Conservation (phyloP, 2,888 invertebrate genomes). For the Oscheius sp. region DNA sequence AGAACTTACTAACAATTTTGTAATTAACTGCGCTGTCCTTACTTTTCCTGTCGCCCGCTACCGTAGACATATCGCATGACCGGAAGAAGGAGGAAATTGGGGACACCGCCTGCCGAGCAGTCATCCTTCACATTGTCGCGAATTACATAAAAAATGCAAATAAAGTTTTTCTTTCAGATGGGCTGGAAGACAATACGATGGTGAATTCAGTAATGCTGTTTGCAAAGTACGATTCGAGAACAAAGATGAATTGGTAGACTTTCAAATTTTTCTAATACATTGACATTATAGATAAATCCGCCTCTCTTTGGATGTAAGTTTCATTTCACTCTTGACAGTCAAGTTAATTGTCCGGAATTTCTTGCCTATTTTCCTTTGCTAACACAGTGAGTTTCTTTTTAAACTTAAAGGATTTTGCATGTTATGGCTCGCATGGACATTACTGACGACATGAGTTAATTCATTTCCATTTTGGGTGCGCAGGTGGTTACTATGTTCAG, state of each 20-base stretch:
- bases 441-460: background rate
- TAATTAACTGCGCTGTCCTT: background rate
- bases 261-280: background rate
- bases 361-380: slow-evolving; percentile 85
- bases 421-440: background rate
- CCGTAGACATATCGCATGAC: slow-evolving; percentile 23
- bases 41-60: slow-evolving; percentile 6
- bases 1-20: background rate
- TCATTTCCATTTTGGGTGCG: slow-evolving; percentile 21
- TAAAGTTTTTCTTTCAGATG: slow-evolving; percentile 53
- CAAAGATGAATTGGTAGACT: slow-evolving; percentile 46
- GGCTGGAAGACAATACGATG: slow-evolving; percentile 53
- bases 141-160: background rate
- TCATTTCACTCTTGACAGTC: slow-evolving; percentile 92
- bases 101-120: slow-evolving; percentile 13
- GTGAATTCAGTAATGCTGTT: slow-evolving; percentile 72
- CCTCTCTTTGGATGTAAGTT: slow-evolving; percentile 95
- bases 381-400: slow-evolving; percentile 46
- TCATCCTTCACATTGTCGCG: slow-evolving; percentile 1
- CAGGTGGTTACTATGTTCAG: slow-evolving; percentile 20
- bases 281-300: slow-evolving; percentile 61
- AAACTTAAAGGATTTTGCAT: no score
- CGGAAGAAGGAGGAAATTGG: slow-evolving; percentile 24
- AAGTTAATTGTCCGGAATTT: slow-evolving; percentile 96
- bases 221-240: slow-evolving; percentile 73